These are phyloP conservation scores for Atlantisia rogersi DNA, from an alignment of 2,113 vertebrate genomes.

Conservation along the genomic window DNA sequence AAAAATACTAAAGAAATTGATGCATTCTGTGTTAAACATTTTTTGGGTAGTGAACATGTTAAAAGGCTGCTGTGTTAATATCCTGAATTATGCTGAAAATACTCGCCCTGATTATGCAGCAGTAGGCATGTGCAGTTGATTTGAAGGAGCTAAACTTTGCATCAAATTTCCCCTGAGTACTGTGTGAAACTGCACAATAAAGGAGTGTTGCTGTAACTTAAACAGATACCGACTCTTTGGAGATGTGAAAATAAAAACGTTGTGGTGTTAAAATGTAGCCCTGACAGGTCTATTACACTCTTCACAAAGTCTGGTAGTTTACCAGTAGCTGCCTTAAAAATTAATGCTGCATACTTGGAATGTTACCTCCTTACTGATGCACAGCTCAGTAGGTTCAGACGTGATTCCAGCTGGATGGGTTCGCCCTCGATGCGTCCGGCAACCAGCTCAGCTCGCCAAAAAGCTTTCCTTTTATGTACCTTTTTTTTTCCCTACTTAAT, in stretches of 20 bases:
- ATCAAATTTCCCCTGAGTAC: conserved; percentile 27
- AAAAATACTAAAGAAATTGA: neutral
- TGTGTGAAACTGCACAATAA: conserved; percentile 33
- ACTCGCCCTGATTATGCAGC: neutral
- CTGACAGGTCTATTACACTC: conserved; percentile 22
- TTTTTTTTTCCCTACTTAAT: neutral
- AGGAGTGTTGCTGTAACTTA: conserved; percentile 22
- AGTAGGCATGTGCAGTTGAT: neutral
- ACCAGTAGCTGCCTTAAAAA: conserved; percentile 21
- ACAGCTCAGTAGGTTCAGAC: neutral
- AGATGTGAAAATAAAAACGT: conserved; percentile 25
- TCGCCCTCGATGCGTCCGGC: accelerated
- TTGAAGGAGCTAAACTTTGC: conserved; percentile 11
- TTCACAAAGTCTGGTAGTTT: neutral
- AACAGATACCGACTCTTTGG: neutral
- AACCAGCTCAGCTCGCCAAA: neutral
- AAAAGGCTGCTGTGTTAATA: neutral
- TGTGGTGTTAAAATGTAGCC: neutral
- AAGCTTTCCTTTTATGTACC: neutral
- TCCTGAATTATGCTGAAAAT: neutral
- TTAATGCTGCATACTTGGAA: neutral
- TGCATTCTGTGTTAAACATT: neutral
- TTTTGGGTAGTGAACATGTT: neutral
- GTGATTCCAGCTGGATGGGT: neutral
- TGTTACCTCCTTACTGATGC: neutral